Evolutionary conservation across 2,797 vertebrate species (phyloP), one percentile per base, ranked within the genome.

Genomic region (Lateolabrax maculatus): DNA sequence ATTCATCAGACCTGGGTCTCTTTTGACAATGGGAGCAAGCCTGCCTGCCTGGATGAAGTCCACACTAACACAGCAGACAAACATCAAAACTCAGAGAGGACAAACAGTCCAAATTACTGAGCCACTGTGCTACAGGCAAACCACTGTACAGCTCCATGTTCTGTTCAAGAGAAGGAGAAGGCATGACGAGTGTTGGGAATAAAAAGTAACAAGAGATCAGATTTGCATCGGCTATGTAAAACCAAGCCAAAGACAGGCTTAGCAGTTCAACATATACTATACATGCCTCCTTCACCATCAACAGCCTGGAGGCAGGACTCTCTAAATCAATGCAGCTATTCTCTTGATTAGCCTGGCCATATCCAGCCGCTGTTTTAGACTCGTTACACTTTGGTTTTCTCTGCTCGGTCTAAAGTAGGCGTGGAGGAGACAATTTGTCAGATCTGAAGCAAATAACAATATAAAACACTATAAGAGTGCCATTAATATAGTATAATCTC

Each of bases 391-490:
- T 11, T 18, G 34, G 6, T 39, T 21, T 27, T n/a, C 25, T 51
- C 52, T 48, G 31, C 49, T n/a, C n/a, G 6, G 8, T 56, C 29
- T 13, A n/a, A n/a, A n/a, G n/a, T n/a, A n/a, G n/a, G 46, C 7
- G 10, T 13, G 34, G 11, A 6, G 46, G 29, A 23, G 49, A 56
- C 9, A 29, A 37, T 25, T n/a, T 55, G n/a, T 55, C 37, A 62
- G n/a, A 48, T 46, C 3, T 69, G 48, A 21, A 48, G 65, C 57
- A 55, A 61, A 12, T 53, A 25, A 46, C 41, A 58, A 48, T 55
- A 19, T 46, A 36, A 70, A 69, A 56, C 16, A 41, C 8, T 31
- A 18, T 11, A 9, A 56, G 6, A 41, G 16, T 60, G 21, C 2
- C 16, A 27, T 44, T 43, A 52, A 44, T 34, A 13, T 43, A 49